Evolutionary conservation across 2,113 vertebrate species (phyloP).

Genomic region (Fulica atra): DNA sequence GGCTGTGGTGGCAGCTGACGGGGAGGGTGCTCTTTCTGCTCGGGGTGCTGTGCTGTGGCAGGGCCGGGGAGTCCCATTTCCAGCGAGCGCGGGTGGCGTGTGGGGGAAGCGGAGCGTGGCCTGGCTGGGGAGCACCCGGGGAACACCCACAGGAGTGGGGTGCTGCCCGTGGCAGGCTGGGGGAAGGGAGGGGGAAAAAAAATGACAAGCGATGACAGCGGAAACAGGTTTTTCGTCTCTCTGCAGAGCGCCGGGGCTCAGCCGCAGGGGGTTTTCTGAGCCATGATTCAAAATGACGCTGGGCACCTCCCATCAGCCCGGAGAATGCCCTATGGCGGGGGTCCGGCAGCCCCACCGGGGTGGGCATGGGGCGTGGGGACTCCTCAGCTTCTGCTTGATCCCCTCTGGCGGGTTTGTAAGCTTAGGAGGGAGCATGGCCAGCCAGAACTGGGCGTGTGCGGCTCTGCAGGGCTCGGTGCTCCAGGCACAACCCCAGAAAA

Average conservation of each 20-base stretch:
- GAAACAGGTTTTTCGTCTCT: not conserved
- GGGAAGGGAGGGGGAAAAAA: not conserved
- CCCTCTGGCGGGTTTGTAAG: rapidly evolving
- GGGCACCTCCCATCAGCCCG: not conserved
- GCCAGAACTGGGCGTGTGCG: not conserved
- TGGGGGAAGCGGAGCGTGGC: rapidly evolving
- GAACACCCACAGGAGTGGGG: rapidly evolving
- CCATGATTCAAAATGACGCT: not conserved
- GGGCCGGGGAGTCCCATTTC: not conserved
- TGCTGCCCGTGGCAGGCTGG: not conserved
- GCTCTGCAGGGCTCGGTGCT: rapidly evolving
- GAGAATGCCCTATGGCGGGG: rapidly evolving
- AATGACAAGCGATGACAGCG: not conserved
- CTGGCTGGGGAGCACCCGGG: rapidly evolving
- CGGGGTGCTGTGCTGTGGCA: rapidly evolving
- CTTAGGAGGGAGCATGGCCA: not conserved
- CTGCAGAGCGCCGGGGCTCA: not conserved
- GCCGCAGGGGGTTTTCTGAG: not conserved
- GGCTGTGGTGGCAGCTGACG: rapidly evolving
- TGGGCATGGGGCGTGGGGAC: not conserved
- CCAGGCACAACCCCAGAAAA: rapidly evolving
- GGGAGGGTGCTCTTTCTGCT: not conserved
- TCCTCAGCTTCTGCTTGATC: not conserved
- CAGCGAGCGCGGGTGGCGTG: rapidly evolving
- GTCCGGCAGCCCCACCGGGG: rapidly evolving